Percentiles rank a stretch among this genome's conserved stretches.
Evolutionary conservation across 2,888 invertebrate genomes (phyloP).

Genomic region (Yponomeuta evonymella): DNA sequence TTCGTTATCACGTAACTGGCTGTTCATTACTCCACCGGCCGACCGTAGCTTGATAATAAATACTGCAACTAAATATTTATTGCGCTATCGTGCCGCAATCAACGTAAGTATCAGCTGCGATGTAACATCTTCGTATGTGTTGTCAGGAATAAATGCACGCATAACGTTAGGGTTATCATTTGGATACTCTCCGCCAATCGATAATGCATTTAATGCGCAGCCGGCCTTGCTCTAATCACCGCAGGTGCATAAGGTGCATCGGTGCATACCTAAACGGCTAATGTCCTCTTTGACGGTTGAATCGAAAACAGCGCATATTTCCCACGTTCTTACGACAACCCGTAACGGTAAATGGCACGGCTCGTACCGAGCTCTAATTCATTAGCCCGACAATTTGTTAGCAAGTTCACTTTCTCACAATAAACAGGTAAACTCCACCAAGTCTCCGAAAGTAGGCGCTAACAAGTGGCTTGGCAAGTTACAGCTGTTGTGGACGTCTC

Average conservation of each 20-base stretch:
- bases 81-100: conserved; percentile 28
- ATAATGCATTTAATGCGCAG: not conserved
- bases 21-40: conserved; percentile 41
- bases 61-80: conserved; percentile 33
- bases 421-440: conserved; percentile 46
- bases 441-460: conserved; percentile 63
- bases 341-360: conserved; percentile 61
- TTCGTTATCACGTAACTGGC: conserved; percentile 34
- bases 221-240: conserved; percentile 20
- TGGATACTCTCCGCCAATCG: not conserved
- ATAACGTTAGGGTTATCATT: not conserved
- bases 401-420: conserved; percentile 58
- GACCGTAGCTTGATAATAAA: conserved; percentile 41
- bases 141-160: not conserved
- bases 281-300: conserved; percentile 13
- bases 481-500: conserved; percentile 39
- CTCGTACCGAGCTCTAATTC: conserved; percentile 35
- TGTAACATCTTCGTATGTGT: not conserved
- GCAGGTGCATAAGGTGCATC: conserved; percentile 58
- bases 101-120: conserved; percentile 6
- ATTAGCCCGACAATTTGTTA: conserved; percentile 42
- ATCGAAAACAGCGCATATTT: conserved; percentile 51
- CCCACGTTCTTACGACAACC: conserved; percentile 43
- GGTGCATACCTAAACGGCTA: conserved; percentile 25
- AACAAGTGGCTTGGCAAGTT: conserved; percentile 33